Conservation (phyloP, 2,888 invertebrate species). For the Eilema caniola region DNA sequence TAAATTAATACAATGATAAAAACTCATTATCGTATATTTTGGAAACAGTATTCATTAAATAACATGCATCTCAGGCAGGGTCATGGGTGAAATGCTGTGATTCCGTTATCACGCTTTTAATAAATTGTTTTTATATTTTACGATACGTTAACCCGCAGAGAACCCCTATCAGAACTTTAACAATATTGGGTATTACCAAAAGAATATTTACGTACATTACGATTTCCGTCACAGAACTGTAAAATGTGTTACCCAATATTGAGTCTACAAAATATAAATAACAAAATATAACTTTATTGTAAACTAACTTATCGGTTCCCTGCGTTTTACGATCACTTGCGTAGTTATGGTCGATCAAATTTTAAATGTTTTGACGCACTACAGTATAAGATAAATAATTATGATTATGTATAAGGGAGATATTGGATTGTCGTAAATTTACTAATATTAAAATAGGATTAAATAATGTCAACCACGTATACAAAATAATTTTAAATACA, state of each 20-base stretch:
- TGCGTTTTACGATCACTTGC: slow-evolving; percentile 53
- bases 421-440: not conserved
- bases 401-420: not conserved
- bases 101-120: slow-evolving; percentile 65
- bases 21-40: slow-evolving; percentile 68
- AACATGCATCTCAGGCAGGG: slow-evolving; percentile 67
- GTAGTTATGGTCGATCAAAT: slow-evolving; percentile 41
- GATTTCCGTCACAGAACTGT: slow-evolving; percentile 60
- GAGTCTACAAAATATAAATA: slow-evolving; percentile 56
- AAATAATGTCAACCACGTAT: not conserved
- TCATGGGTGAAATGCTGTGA: slow-evolving; percentile 65
- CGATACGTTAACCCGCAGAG: slow-evolving; percentile 28
- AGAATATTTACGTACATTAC: slow-evolving; percentile 27
- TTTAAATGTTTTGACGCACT: slow-evolving; percentile 37
- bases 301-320: slow-evolving; percentile 65
- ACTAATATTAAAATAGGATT: not conserved
- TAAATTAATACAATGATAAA: not conserved
- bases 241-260: slow-evolving; percentile 58
- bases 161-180: slow-evolving; percentile 22
- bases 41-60: slow-evolving; percentile 75
- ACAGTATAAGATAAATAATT: slow-evolving; percentile 32
- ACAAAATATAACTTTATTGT: slow-evolving; percentile 36
- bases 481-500: not conserved
- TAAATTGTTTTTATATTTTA: slow-evolving; percentile 64
- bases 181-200: slow-evolving; percentile 13